phyloP scores from a whole-genome alignment of 2,113 vertebrate genomes.

The Bos javanicus region DNA sequence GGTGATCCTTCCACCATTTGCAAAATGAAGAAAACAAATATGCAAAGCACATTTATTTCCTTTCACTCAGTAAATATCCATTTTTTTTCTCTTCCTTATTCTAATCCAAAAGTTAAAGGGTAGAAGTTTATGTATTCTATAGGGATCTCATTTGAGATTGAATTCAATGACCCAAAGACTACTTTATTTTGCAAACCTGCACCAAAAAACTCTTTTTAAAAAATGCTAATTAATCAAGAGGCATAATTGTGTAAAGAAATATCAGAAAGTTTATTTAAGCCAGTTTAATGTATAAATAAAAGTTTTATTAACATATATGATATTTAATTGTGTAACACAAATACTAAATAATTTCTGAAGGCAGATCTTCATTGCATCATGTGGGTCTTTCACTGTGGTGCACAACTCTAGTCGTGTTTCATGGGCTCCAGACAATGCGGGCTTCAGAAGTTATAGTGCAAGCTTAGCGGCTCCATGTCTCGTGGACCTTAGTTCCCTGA shows the following conservation, averaged over 20 bases:
- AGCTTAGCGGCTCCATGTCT: background rate
- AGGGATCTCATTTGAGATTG: background rate
- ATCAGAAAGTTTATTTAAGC: background rate
- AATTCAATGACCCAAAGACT: background rate
- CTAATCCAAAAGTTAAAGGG: background rate
- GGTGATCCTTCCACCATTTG: background rate
- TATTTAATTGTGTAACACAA: background rate
- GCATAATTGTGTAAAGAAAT: background rate
- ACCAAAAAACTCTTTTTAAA: background rate
- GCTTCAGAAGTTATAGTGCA: background rate
- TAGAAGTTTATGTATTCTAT: background rate
- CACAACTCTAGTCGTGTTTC: accelerated
- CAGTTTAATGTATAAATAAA: background rate
- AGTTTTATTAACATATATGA: background rate
- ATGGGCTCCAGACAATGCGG: background rate
- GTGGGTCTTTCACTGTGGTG: background rate
- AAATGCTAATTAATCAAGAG: background rate
- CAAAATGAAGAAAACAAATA: background rate
- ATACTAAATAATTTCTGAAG: background rate
- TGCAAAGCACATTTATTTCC: background rate
- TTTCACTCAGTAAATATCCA: background rate
- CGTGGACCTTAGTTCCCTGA: background rate
- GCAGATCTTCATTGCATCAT: background rate
- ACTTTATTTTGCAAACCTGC: background rate
- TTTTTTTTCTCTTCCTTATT: background rate